Evolutionary conservation across 2,797 vertebrate genomes (phyloP), one percentile per base, ranked within the genome.

Genomic region (Xenentodon cancila): DNA sequence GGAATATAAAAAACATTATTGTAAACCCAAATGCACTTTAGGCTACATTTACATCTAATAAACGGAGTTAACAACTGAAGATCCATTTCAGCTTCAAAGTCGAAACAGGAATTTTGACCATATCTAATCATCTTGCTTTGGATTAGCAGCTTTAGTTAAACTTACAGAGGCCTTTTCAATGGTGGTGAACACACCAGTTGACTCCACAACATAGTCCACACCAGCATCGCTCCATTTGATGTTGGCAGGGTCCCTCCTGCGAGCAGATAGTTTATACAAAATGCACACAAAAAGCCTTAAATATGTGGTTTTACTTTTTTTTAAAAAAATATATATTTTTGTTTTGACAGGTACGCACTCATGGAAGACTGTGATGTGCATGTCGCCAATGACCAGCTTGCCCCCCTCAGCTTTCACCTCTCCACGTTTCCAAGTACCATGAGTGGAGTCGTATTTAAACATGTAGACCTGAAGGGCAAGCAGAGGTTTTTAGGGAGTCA

Each of bases 371-470:
- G 91, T 79, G 89, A 99, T 96, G 15, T 91, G 49, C 0, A 97
- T 90, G 49, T 95, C 96, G 0, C 97, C 96, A 56, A 99, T 91
- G 78, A 97, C 82, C 5, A 99, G 94, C 74, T 98, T 97, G 72
- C 96, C 96, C 2, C 95, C 94, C 82, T 98, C 97, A 4, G 89
- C 76, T 74, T 93, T 94, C 50, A 99, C 97, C 1, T 94, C 94
- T 16, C 97, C 97, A 4, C 16, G 37, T 0, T 93, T 80, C 92
- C 89, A 98, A 50, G 92, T 94, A 46, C 96, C 96, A 0, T 99
- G 97, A 75, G 97, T 99, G 49, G 97, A 99, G 79, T 99, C 97
- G 72, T 99, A 99, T 73, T 97, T 93, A 92, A 99, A 99, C 97
- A 99, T 99, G 91, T 99, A 99, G 70, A 95, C 96, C 97, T 99